A percentile compares a stretch with the other conserved stretches of the same genome.
Conservation (phyloP, 2,797 vertebrate species). For the Sciurus carolinensis region DNA sequence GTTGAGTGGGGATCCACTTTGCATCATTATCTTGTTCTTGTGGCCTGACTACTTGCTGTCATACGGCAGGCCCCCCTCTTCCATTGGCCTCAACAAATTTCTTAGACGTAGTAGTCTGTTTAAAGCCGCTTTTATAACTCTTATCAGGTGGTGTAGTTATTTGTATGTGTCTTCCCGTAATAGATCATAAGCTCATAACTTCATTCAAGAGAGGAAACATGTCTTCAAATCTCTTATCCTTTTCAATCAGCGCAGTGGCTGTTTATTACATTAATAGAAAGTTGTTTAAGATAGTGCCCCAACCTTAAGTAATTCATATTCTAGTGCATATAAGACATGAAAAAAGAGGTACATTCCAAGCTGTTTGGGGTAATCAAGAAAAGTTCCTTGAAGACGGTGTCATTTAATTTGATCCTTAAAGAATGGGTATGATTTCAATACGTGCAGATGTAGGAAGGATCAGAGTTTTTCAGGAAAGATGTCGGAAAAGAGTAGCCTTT, state of each 20-base stretch:
- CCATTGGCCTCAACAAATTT: background rate
- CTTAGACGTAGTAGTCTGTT: background rate
- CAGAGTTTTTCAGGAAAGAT: constrained; percentile 38
- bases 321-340: background rate
- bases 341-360: background rate
- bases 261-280: constrained; percentile 24
- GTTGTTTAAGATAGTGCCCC: background rate
- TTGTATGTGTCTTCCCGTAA: background rate
- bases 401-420: constrained; percentile 26
- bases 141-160: background rate
- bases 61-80: background rate
- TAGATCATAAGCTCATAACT: background rate
- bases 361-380: background rate
- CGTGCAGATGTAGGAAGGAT: constrained; percentile 5
- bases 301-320: background rate
- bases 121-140: background rate
- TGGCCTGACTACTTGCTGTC: background rate
- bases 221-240: constrained; percentile 16
- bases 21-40: background rate
- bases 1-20: background rate
- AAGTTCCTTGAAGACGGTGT: constrained; percentile 5
- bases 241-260: background rate
- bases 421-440: background rate
- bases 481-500: constrained; percentile 19
- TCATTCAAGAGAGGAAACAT: constrained; percentile 3